Percentiles rank a stretch among this genome's conserved stretches.
Evolutionary conservation across 2,888 invertebrate species (phyloP).

Genomic region (Pseudococcus longispinus): DNA sequence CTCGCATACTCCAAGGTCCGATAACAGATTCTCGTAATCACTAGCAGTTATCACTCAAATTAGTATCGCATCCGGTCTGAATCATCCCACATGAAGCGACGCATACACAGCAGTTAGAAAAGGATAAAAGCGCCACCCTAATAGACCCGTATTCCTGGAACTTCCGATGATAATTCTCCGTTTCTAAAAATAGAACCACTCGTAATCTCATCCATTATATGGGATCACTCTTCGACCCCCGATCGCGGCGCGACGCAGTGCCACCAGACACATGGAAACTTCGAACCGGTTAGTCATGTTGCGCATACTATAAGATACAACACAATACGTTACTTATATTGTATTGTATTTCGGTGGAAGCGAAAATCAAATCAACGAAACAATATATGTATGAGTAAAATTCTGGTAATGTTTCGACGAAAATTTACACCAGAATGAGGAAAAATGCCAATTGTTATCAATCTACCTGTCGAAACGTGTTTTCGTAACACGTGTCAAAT

Average conservation of each 20-base stretch:
- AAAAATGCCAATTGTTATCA: not conserved
- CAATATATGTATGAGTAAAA: too few species aligned
- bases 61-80: slow-evolving; percentile 4
- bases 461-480: not conserved
- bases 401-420: not conserved
- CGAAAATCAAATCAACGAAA: too few species aligned
- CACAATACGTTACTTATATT: not conserved
- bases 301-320: not conserved
- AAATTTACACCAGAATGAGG: not conserved
- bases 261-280: not conserved
- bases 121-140: not conserved
- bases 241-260: not conserved
- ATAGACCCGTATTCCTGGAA: not conserved
- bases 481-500: not conserved
- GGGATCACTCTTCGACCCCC: not conserved
- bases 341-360: too few species aligned
- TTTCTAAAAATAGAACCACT: not conserved
- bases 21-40: not conserved
- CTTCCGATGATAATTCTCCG: not conserved
- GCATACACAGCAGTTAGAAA: not conserved
- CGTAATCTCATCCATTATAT: not conserved
- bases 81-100: not conserved
- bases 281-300: not conserved
- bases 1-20: not conserved
- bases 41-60: not conserved